Base-by-base conservation (phyloP, 2,113 vertebrate species). In the Gallinago media region DNA sequence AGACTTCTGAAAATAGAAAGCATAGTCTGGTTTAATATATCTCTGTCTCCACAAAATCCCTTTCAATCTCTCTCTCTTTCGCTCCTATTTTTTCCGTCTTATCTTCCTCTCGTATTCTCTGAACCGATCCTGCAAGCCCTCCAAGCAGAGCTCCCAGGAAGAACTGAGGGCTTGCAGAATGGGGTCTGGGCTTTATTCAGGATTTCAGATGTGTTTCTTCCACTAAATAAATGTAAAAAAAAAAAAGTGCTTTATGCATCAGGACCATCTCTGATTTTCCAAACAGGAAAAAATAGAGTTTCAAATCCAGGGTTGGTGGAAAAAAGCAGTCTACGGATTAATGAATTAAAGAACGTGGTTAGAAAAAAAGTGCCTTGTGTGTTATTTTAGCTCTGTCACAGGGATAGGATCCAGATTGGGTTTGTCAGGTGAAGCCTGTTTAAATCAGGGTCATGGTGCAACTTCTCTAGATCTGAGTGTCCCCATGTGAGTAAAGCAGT, bases 1-100 rank as follows among this genome's bases (percentile, higher is more conserved):
- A 94, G 80, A 79, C 38, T 78, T 62, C 85, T 93, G 82, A 92
- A 97, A 95, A 96, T 89, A 80, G 94, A 95, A 95, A 93, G 70
- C 49, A 42, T 56, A 94, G 86, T 74, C 81, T 95, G 26, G 63
- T 96, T 97, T 94, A 88, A 89, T 95, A 54, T 63, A 89, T 88
- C 79, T 88, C 85, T 84, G 86, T 91, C 87, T 89, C 95, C 79
- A 81, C 85, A 92, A 97, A 95, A 93, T 94, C 82, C 88, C 13
- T 95, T 95, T 89, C 88, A 85, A 94, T 95, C 77, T 94, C 70
- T 52, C n/a, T 52, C 59, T 79, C 34, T 65, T 62, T 89, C 36
- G 70, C 52, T 76, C 34, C 20, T 58, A 40, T 83, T 80, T 88
- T 88, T 93, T 87, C 36, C 12, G 42, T 73, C 88, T 96, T 95